Percentiles rank a stretch among this genome's conserved stretches.
Evolutionary conservation across 2,888 invertebrate genomes (phyloP).

Genomic region (Tryphoninae sp.): DNA sequence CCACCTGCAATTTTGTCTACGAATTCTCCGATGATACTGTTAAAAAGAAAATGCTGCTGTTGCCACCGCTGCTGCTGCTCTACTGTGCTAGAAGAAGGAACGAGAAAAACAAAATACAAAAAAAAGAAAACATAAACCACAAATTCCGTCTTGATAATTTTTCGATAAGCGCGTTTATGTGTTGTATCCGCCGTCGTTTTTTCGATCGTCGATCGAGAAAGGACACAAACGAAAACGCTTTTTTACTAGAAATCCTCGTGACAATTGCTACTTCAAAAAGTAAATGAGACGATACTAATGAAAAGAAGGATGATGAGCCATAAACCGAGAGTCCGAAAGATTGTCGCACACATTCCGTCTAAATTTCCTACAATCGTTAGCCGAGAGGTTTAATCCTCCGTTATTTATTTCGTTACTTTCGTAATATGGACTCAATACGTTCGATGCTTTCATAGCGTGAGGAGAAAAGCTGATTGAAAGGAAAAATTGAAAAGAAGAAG

Average conservation of each 20-base stretch:
- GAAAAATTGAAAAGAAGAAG: conserved; percentile 17
- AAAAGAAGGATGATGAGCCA: conserved; percentile 11
- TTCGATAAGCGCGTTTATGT: conserved; percentile 59
- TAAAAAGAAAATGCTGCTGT: conserved; percentile 37
- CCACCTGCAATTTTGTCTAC: conserved; percentile 68
- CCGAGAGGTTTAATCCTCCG: conserved; percentile 16
- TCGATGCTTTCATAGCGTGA: conserved; percentile 60
- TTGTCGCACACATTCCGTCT: conserved; percentile 64
- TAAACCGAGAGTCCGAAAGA: conserved; percentile 43
- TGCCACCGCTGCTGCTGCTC: conserved; percentile 37
- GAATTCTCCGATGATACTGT: conserved; percentile 16
- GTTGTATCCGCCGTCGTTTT: conserved; percentile 64
- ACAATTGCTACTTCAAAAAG: conserved; percentile 65
- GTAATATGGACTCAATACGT: conserved; percentile 51
- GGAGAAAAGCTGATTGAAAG: conserved; percentile 49
- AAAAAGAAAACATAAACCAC: conserved; percentile 51
- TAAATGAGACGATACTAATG: conserved; percentile 32
- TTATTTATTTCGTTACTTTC: conserved; percentile 35
- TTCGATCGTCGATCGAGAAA: conserved; percentile 61
- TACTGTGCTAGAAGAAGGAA: conserved; percentile 47
- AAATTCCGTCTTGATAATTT: conserved; percentile 64
- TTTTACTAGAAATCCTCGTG: conserved; percentile 67
- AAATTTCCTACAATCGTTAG: conserved; percentile 59
- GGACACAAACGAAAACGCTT: conserved; percentile 58
- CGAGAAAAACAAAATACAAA: conserved; percentile 7